Conservation (phyloP, 2,113 vertebrate genomes). For the Charadrius vociferus region DNA sequence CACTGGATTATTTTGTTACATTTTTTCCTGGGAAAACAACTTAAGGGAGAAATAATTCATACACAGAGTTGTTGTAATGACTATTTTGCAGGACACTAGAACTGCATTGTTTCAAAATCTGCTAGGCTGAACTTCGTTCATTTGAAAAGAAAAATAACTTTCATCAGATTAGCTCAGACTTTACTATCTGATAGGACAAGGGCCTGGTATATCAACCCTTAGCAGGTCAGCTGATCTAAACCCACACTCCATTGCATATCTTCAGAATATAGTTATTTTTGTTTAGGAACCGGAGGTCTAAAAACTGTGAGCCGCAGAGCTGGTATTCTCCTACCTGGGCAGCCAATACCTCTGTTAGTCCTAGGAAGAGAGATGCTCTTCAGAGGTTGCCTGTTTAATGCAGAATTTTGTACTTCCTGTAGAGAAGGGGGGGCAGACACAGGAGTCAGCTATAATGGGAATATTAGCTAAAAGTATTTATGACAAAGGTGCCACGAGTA, state of each 20-base stretch:
- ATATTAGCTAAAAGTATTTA: background rate
- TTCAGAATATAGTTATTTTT: background rate
- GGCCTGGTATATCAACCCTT: background rate
- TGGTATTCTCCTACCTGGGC: background rate
- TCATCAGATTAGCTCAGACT: background rate
- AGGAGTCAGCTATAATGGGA: background rate
- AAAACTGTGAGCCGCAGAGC: background rate
- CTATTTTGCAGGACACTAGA: background rate
- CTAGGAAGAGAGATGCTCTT: background rate
- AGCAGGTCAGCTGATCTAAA: background rate
- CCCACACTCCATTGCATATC: background rate
- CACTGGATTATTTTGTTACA: background rate
- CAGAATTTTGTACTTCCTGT: background rate
- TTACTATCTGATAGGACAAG: background rate
- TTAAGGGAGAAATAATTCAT: background rate
- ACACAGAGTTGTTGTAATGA: background rate
- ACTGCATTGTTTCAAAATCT: background rate
- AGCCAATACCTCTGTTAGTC: background rate
- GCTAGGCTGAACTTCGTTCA: background rate
- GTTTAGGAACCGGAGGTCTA: background rate
- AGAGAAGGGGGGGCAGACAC: rapidly evolving
- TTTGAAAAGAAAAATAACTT: background rate
- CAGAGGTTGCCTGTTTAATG: background rate
- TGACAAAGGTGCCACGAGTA: background rate
- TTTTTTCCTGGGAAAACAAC: background rate